A percentile compares a stretch with the other conserved stretches of the same genome.
phyloP scores from a whole-genome alignment of 2,113 vertebrate species.

The Oryzias melastigma region DNA sequence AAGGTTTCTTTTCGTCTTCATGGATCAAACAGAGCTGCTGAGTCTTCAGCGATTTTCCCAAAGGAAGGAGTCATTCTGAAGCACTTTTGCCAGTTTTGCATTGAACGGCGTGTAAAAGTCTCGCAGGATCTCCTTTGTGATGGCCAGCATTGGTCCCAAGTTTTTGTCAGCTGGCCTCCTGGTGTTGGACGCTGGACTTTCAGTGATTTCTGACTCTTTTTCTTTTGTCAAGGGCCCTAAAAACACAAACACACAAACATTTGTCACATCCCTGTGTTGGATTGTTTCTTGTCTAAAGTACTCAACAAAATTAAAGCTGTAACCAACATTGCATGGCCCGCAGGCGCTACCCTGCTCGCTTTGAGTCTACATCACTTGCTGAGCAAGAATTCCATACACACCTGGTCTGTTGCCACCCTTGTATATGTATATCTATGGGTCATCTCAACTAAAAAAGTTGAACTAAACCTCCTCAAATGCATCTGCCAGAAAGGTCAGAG shows the following conservation, averaged over 20 bases:
- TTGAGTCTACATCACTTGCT: too few species aligned
- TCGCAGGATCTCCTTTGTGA: slow-evolving; percentile 84
- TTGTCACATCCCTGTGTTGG: slow-evolving; percentile 2
- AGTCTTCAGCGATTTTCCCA: slow-evolving; percentile 73
- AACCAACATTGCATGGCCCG: too few species aligned
- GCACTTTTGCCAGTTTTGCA: slow-evolving; percentile 84
- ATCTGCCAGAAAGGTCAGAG: too few species aligned
- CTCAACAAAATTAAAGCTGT: neutral
- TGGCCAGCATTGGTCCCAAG: slow-evolving; percentile 91
- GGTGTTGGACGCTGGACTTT: slow-evolving; percentile 90
- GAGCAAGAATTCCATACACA: too few species aligned
- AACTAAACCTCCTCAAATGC: too few species aligned
- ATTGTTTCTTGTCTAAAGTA: neutral
- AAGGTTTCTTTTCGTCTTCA: slow-evolving; percentile 21
- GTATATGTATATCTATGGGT: too few species aligned
- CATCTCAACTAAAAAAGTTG: too few species aligned
- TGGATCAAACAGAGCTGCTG: slow-evolving; percentile 2
- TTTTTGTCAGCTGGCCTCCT: slow-evolving; percentile 89
- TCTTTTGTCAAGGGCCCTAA: slow-evolving; percentile 87
- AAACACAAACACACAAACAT: slow-evolving; percentile 22
- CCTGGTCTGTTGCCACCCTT: too few species aligned
- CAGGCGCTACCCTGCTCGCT: too few species aligned
- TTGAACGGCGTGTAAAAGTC: slow-evolving; percentile 94
- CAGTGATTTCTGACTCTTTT: slow-evolving; percentile 89
- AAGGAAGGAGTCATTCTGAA: slow-evolving; percentile 85